Evolutionary conservation across 2,888 invertebrate genomes (phyloP).

Genomic region (Vesta saturnalis): DNA sequence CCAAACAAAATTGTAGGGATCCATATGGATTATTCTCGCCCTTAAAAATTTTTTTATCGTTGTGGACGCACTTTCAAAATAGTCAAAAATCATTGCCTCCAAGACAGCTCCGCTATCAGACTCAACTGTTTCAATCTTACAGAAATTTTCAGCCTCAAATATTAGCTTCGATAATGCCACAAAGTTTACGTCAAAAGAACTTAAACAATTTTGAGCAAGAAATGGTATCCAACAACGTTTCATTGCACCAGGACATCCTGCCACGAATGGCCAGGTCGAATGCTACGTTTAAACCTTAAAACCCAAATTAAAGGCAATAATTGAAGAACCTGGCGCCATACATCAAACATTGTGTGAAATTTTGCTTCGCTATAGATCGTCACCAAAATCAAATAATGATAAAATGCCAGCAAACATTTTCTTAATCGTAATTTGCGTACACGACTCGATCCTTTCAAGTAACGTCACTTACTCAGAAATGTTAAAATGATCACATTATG

Average conservation of each 20-base stretch:
- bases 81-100: constrained; percentile 41
- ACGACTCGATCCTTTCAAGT: not conserved
- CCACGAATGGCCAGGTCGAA: constrained; percentile 41
- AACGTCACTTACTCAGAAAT: not conserved
- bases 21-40: constrained; percentile 49
- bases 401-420: not conserved
- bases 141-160: constrained; percentile 43
- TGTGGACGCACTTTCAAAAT: constrained; percentile 48
- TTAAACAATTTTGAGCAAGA: constrained; percentile 38
- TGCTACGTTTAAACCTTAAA: constrained; percentile 24
- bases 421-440: not conserved
- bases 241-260: constrained; percentile 38
- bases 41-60: constrained; percentile 42
- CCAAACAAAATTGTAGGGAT: constrained; percentile 44
- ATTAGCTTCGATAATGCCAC: constrained; percentile 47
- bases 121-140: constrained; percentile 38
- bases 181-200: constrained; percentile 42
- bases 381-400: not conserved
- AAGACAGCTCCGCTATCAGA: constrained; percentile 41
- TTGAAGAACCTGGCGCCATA: not conserved
- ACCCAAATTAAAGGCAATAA: not conserved
- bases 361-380: not conserved
- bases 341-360: constrained; percentile 2
- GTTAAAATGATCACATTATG: not conserved
- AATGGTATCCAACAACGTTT: constrained; percentile 41